Base-by-base conservation (phyloP, 2,797 vertebrate genomes). In the Sebastes aleutianus region DNA sequence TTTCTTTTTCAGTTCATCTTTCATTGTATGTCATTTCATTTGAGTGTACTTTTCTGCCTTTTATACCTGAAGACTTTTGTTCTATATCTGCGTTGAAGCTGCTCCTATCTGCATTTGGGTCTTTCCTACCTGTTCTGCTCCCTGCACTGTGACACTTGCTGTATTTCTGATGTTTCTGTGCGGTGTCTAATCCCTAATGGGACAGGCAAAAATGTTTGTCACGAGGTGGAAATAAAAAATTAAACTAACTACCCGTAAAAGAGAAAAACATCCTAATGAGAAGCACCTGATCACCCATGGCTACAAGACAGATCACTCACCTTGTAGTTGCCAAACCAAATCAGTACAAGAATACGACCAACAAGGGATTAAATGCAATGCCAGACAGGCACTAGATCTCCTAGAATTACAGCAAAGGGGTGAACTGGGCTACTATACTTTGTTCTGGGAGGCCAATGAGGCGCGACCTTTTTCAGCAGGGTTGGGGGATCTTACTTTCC, bases 381-480 rank as follows among this genome's bases (percentile, higher is more conserved):
- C 69, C 43, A 57, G 62, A 27, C 62, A 67, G 34, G 74, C 22
- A 59, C 39, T 77, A 62, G 8, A 88, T 85, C 83, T 86, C 78
- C 76, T 39, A 62, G 70, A 90, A 63, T 81, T 85, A 87, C 36
- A 80, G 57, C 61, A 27, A 24, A 66, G 16, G 36, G 70, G 36
- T 68, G 83, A 81, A 66, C n/a, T 69, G 20, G 80, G 34, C 65
- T 68, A 3, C 75, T 70, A 78, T 24, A 79, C 73, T 78, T 78
- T 76, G 76, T 73, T 77, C 77, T 80, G 65, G 69, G 32, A 70
- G 78, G 77, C 43, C 71, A 84, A 31, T 73, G 69, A 84, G 78
- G 57, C 2, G n/a, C 1, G n/a, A 24, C 58, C 74, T 86, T 79
- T 80, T 75, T 83, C 82, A 83, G 31, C 71, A 8, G 18, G 56